Percentiles rank a stretch among this genome's conserved stretches.
These are phyloP conservation scores for Macroramphosus scolopax DNA, from an alignment of 2,797 vertebrate genomes.

Conservation along the genomic window DNA sequence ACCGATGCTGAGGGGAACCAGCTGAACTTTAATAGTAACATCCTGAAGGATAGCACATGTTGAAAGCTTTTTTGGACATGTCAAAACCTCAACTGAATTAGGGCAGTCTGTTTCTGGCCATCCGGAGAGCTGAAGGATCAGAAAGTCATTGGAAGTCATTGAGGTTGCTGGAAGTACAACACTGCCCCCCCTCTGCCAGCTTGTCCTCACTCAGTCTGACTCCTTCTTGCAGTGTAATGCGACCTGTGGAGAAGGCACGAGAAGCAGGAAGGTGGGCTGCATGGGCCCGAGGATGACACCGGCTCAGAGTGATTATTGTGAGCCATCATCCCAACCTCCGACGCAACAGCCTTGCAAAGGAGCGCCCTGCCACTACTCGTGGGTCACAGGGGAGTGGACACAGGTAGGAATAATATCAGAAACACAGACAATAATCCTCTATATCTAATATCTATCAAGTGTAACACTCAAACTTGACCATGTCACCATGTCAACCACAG, in stretches of 20 bases:
- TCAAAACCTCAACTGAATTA: too few species aligned
- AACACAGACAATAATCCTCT: too few species aligned
- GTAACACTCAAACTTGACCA: too few species aligned
- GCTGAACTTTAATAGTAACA: too few species aligned
- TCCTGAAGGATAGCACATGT: too few species aligned
- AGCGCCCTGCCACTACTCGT: constrained; percentile 77
- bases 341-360: constrained; percentile 72
- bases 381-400: constrained; percentile 84
- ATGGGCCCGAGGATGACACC: constrained; percentile 62
- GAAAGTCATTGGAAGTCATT: constrained; percentile 6
- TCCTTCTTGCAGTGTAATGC: constrained; percentile 78
- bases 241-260: constrained; percentile 78
- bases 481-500: too few species aligned
- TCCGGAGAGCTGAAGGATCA: constrained; percentile 13
- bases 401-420: constrained; percentile 85
- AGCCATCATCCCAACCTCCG: constrained; percentile 70
- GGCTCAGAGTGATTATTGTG: constrained; percentile 82
- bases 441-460: too few species aligned
- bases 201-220: constrained; percentile 4
- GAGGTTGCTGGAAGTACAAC: constrained; percentile 45
- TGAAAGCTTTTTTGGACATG: too few species aligned
- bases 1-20: too few species aligned
- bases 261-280: constrained; percentile 78
- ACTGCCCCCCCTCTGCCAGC: constrained; percentile 58
- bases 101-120: constrained; percentile 9